Conservation (phyloP, 2,797 vertebrate species). For the Emys orbicularis region DNA sequence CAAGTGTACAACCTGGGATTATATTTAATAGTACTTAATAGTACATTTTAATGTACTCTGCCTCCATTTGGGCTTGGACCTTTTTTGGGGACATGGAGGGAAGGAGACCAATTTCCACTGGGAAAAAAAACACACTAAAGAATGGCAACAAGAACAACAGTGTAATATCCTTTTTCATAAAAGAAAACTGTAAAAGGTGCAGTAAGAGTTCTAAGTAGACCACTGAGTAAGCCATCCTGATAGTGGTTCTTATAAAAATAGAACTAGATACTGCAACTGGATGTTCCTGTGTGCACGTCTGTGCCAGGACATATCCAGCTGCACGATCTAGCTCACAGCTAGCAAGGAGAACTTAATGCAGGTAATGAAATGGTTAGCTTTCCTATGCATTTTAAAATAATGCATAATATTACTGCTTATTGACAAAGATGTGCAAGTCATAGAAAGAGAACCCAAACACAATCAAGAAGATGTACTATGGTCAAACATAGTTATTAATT, state of each 20-base stretch:
- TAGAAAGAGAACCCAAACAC: rapidly evolving
- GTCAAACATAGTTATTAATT: neutral
- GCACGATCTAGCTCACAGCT: neutral
- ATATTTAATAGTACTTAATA: neutral
- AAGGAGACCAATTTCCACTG: neutral
- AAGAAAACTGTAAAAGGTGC: neutral
- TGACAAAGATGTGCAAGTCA: rapidly evolving
- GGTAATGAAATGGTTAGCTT: neutral
- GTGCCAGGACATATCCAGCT: neutral
- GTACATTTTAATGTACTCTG: constrained; percentile 9
- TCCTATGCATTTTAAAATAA: neutral
- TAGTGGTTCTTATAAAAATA: neutral
- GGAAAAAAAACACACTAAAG: neutral
- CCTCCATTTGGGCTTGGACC: neutral
- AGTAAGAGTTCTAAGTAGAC: neutral
- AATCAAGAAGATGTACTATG: neutral
- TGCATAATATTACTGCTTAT: neutral
- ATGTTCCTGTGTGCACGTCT: neutral
- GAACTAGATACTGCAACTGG: neutral
- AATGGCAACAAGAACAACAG: neutral
- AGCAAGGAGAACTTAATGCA: neutral
- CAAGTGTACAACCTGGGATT: constrained; percentile 52
- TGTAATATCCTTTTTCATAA: neutral
- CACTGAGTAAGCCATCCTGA: neutral
- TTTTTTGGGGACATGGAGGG: neutral